Evolutionary conservation across 1,140 invertebrate genomes (phyloP).

Genomic region (Drosophila virilis): DNA sequence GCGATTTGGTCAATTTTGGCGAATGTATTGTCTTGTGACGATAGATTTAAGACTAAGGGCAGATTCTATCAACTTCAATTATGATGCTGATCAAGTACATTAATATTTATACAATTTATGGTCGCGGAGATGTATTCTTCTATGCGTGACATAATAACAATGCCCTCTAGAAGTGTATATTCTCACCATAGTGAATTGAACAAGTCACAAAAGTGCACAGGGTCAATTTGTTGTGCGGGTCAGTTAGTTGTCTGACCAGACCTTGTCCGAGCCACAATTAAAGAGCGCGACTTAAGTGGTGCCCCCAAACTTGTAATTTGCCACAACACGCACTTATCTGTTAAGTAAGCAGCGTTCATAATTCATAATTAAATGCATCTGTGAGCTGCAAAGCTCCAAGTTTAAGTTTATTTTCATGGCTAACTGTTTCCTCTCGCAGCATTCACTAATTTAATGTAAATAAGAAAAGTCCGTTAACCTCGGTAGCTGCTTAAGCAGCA

Average conservation of each 20-base stretch:
- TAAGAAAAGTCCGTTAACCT: conserved; percentile 10
- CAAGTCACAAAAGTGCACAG: conserved; percentile 22
- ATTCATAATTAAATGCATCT: conserved; percentile 38
- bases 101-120: too few relatives aligned
- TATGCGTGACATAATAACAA: not conserved
- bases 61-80: too few relatives aligned
- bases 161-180: conserved; percentile 3
- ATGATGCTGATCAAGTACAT: too few relatives aligned
- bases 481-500: not conserved
- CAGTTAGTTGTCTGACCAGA: conserved; percentile 3
- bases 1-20: too few relatives aligned
- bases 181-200: conserved; percentile 22
- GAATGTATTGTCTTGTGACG: too few relatives aligned
- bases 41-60: too few relatives aligned
- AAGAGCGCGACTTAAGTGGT: conserved; percentile 10
- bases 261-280: conserved; percentile 32
- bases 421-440: conserved; percentile 54
- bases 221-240: conserved; percentile 32
- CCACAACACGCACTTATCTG: conserved; percentile 39
- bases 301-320: conserved; percentile 31
- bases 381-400: not conserved
- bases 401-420: conserved; percentile 12
- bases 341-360: conserved; percentile 31
- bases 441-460: conserved; percentile 35
- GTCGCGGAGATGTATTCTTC: too few relatives aligned